phyloP scores from a whole-genome alignment of 1,140 invertebrate genomes.

The Penaeus indicus region DNA sequence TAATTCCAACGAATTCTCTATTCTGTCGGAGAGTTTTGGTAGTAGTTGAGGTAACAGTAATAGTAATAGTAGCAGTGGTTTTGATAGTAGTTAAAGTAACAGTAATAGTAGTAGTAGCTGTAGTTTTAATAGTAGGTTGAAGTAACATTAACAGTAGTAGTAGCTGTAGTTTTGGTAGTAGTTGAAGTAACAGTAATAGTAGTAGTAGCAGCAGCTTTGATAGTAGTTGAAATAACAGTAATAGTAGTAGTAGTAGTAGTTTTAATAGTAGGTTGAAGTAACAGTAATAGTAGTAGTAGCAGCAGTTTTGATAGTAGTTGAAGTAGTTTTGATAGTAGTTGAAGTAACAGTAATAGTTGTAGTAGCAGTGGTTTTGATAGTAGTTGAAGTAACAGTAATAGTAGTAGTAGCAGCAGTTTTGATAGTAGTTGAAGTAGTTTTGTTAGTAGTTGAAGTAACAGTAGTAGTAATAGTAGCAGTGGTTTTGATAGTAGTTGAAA shows the following conservation, averaged over 20 bases:
- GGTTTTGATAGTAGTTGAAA: neutral
- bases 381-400: neutral
- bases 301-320: neutral
- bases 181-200: neutral
- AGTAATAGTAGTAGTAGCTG: neutral
- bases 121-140: neutral
- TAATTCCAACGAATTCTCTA: neutral
- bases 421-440: no score
- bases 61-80: neutral
- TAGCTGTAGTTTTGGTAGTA: neutral
- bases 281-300: neutral
- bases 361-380: no score
- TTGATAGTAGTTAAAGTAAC: neutral
- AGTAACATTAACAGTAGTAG: neutral
- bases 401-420: neutral
- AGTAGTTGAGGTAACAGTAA: neutral
- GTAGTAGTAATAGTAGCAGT: neutral
- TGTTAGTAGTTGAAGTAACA: neutral
- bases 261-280: neutral
- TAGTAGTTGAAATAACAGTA: neutral
- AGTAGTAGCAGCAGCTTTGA: neutral
- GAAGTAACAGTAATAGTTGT: no score
- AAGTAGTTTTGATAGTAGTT: neutral
- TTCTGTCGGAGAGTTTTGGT: neutral
- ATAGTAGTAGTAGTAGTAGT: neutral